Base-by-base conservation (phyloP, 1,140 invertebrate species). In the Brachionus rubens region DNA sequence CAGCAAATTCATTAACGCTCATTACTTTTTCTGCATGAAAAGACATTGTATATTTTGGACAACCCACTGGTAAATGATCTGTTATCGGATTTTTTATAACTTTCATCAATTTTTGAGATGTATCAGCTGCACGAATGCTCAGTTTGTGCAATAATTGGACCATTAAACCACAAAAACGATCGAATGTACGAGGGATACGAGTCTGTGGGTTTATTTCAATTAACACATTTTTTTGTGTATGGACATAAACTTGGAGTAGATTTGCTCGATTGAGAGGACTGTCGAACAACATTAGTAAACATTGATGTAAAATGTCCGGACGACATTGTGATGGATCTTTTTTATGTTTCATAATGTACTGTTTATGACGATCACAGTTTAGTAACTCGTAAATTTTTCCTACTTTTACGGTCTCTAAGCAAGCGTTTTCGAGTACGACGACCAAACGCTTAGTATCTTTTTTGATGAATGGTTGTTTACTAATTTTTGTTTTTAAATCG, bases 171-270 rank as follows among this genome's bases (percentile, higher is more conserved):
- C 94, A 93, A 88, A 99, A 99, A 82, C 96, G 88, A 82, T 98
- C 96, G 82, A 96, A 99, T 12, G 96, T 99, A 80, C 96, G 88
- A 0, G 97, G 97, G 82, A 99, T 96, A 81, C 96, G 89, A 7
- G 95, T 99, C 85, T 98, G 95, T 50, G 97, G 96, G 86, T 96
- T 95, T 24, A 99, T 90, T 90, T 99, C 94, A 80, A 99, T 98
- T 0, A 99, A 86, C 48, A 98, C 94, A 89, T 98, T 98, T 82
- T 93, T 92, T 80, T 91, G 91, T 43, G 96, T 99, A 79, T 93
- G 92, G 77, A 99, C 88, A 82, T 96, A 99, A 0, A 99, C 70
- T 68, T 75, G 70, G 21, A 75, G 47, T 43, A 76, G 70, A 14
- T 92, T 93, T 75, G 93, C 92, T 80, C 93, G 79, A 80, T 98